A percentile compares a stretch with the other conserved stretches of the same genome.
Conservation (phyloP, 2,888 invertebrate species). For the Schizaphis graminum region DNA sequence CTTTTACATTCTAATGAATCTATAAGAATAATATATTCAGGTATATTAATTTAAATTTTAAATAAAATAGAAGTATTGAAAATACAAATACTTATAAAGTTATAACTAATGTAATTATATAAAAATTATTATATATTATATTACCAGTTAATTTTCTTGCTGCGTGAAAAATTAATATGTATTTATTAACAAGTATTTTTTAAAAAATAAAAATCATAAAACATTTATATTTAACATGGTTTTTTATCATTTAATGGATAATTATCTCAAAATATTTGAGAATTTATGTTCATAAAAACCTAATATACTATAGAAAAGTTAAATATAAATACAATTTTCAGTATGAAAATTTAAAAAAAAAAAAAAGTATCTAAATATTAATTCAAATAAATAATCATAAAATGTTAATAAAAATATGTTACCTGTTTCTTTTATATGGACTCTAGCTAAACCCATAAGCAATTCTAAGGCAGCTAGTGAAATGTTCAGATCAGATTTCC, state of each 20-base stretch:
- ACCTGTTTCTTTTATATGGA: slow-evolving; percentile 92
- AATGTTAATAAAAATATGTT: slow-evolving; percentile 65
- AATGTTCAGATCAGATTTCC: slow-evolving; percentile 95
- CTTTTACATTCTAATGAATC: slow-evolving; percentile 91
- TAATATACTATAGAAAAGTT: not conserved
- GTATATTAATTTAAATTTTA: not conserved
- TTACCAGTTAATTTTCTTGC: slow-evolving; percentile 75
- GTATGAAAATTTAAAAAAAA: not conserved
- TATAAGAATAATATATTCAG: slow-evolving; percentile 71
- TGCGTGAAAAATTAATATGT: slow-evolving; percentile 70
- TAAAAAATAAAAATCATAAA: not conserved
- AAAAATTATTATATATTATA: slow-evolving; percentile 58
- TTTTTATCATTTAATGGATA: not conserved
- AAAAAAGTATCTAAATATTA: not conserved
- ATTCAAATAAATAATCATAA: not conserved
- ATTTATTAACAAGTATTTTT: not conserved
- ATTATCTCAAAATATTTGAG: not conserved
- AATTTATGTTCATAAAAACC: not conserved
- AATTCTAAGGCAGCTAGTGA: slow-evolving; percentile 94
- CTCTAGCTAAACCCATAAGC: slow-evolving; percentile 88
- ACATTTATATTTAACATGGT: not conserved
- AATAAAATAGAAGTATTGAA: slow-evolving; percentile 46
- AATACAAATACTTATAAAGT: slow-evolving; percentile 61
- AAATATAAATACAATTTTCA: not conserved
- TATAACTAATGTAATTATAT: not conserved